These are phyloP conservation scores for Orcinus orca DNA, from an alignment of 2,113 vertebrate species.

Conservation along the genomic window DNA sequence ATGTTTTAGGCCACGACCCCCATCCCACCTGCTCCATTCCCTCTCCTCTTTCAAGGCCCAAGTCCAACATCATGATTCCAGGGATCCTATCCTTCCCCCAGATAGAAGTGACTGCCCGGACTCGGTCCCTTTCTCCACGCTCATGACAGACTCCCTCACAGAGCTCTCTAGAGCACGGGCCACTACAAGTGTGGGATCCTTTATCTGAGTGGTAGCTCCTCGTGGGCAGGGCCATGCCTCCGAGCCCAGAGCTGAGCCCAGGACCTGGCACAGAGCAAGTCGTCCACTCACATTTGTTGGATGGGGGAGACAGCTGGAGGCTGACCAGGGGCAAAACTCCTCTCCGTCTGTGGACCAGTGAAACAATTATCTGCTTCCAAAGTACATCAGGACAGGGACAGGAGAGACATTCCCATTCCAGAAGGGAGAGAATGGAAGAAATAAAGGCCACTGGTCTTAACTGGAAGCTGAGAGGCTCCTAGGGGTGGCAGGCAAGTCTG, in stretches of 20 bases:
- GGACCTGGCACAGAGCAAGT: neutral
- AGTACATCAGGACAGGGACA: neutral
- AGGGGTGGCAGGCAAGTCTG: neutral
- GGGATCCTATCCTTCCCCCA: neutral
- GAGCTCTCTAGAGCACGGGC: neutral
- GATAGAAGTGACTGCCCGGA: neutral
- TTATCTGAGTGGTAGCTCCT: neutral
- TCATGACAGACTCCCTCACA: neutral
- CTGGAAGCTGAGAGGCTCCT: neutral
- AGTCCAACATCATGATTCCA: neutral
- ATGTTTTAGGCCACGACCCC: neutral
- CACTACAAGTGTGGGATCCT: neutral
- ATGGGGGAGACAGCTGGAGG: neutral
- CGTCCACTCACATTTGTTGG: neutral
- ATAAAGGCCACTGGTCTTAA: neutral
- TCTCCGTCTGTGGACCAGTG: neutral
- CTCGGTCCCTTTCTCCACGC: neutral
- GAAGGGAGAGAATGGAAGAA: neutral
- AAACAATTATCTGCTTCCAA: neutral
- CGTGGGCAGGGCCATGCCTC: neutral
- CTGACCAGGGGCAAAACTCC: neutral
- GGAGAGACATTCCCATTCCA: neutral
- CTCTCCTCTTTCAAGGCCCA: neutral
- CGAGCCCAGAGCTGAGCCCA: neutral
- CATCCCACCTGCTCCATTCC: neutral